Percentiles rank a stretch among this genome's conserved stretches.
These are phyloP conservation scores for Lethrus apterus DNA, from an alignment of 1,140 invertebrate species.

Conservation along the genomic window DNA sequence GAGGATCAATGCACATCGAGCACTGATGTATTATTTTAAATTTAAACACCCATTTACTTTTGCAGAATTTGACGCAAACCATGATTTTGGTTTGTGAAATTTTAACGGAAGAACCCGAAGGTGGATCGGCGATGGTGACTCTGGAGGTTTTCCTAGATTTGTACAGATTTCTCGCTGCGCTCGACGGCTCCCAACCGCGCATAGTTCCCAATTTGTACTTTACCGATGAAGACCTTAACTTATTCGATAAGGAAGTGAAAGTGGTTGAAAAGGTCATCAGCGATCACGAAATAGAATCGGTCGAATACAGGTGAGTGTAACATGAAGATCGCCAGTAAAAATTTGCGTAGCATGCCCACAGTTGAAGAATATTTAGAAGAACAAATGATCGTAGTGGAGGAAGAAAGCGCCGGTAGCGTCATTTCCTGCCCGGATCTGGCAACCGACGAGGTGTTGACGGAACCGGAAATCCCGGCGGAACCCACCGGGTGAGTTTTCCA, in stretches of 20 bases:
- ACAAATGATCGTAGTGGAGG: constrained; percentile 6
- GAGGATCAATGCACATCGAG: no score
- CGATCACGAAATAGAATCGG: background rate
- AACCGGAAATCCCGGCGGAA: constrained; percentile 2
- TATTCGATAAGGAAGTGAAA: constrained; percentile 24
- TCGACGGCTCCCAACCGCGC: constrained; percentile 49
- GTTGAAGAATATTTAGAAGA: constrained; percentile 4
- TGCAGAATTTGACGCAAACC: constrained; percentile 64
- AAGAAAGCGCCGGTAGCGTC: constrained; percentile 11
- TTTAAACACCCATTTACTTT: constrained; percentile 25
- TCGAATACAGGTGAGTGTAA: no score
- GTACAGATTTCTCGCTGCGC: constrained; percentile 60
- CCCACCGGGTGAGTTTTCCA: constrained; percentile 2
- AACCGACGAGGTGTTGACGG: constrained; percentile 9
- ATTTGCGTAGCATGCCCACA: background rate
- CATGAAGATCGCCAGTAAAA: no score
- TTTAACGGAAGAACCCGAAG: constrained; percentile 72
- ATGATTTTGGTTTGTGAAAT: constrained; percentile 77
- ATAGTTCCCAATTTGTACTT: constrained; percentile 33
- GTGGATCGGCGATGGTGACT: constrained; percentile 65
- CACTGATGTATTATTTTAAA: no score
- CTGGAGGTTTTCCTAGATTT: constrained; percentile 57
- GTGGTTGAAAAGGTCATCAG: constrained; percentile 18
- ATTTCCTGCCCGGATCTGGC: constrained; percentile 14
- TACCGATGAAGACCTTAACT: constrained; percentile 30